Conservation (phyloP, 2,888 invertebrate genomes). For the Aleiodes leptofemur region DNA sequence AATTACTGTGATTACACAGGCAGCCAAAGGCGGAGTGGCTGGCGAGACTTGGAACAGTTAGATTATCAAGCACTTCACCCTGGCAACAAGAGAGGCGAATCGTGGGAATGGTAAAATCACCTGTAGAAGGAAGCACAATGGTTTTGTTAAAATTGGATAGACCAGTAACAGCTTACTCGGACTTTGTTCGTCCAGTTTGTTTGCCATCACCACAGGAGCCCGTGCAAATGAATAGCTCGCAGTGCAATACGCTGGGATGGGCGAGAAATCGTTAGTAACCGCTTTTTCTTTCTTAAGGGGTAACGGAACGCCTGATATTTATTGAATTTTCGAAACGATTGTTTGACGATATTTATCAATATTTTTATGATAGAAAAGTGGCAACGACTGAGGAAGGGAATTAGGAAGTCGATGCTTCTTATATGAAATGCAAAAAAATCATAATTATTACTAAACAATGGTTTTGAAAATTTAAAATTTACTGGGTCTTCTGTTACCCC, state of each 20-base stretch:
- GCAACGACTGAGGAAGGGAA: too few species aligned
- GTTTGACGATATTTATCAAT: too few species aligned
- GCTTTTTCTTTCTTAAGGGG: too few species aligned
- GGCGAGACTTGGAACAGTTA: constrained; percentile 85
- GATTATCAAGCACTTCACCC: constrained; percentile 87
- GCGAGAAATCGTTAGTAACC: constrained; percentile 81
- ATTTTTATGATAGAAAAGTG: too few species aligned
- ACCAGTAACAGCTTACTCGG: constrained; percentile 83
- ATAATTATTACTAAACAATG: too few species aligned
- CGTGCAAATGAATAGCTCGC: constrained; percentile 73
- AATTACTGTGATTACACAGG: constrained; percentile 72
- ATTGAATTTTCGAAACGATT: too few species aligned
- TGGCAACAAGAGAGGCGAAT: constrained; percentile 92
- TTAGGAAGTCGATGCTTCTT: too few species aligned
- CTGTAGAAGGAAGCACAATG: constrained; percentile 91
- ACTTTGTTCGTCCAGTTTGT: constrained; percentile 90
- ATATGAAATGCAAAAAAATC: too few species aligned
- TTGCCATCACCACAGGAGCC: constrained; percentile 80
- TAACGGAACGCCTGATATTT: too few species aligned
- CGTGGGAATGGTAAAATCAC: constrained; percentile 91
- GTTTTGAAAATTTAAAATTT: too few species aligned
- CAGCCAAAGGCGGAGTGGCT: constrained; percentile 93
- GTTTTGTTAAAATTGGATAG: constrained; percentile 88
- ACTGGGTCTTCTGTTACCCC: too few species aligned
- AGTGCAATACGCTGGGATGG: constrained; percentile 92